phyloP scores from a whole-genome alignment of 2,113 vertebrate species.

The Apteryx mantelli region DNA sequence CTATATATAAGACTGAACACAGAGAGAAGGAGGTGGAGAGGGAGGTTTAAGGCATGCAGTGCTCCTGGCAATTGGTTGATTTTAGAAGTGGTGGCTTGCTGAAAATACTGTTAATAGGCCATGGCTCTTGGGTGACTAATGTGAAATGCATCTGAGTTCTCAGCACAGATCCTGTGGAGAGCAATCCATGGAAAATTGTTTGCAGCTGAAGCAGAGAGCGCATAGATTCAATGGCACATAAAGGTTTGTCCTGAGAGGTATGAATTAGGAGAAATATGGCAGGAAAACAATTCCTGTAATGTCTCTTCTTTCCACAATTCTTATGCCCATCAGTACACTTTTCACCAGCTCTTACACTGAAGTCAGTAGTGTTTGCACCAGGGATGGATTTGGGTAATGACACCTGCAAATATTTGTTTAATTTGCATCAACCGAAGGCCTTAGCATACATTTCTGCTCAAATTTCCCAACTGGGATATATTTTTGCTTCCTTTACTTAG shows the following conservation, averaged over 20 bases:
- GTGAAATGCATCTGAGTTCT: neutral
- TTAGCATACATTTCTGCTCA: neutral
- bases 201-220: neutral
- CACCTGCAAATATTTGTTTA: neutral
- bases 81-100: neutral
- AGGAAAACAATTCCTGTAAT: neutral
- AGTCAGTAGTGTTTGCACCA: neutral
- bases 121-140: neutral
- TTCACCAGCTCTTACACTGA: neutral
- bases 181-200: neutral
- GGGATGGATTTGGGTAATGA: neutral
- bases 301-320: neutral
- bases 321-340: rapidly evolving
- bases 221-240: neutral
- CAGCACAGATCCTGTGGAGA: neutral
- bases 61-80: neutral
- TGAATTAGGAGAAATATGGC: neutral
- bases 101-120: neutral
- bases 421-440: neutral
- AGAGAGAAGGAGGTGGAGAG: neutral
- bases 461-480: neutral
- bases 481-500: neutral
- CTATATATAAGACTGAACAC: neutral
- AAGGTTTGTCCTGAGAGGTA: neutral
- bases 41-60: neutral